phyloP scores from a whole-genome alignment of 2,888 invertebrate genomes.

The Arge pagana region DNA sequence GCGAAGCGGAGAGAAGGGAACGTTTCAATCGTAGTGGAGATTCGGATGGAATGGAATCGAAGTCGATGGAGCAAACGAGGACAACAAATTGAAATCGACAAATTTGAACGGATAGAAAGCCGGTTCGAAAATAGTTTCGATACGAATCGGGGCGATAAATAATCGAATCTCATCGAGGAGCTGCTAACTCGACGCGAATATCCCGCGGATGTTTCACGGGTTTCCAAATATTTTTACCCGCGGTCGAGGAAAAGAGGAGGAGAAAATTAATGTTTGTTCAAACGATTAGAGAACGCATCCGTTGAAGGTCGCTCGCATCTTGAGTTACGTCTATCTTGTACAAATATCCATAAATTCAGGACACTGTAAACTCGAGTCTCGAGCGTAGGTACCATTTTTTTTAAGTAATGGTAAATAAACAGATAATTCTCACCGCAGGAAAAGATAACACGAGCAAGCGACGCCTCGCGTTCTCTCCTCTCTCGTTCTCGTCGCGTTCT shows the following conservation, averaged over 20 bases:
- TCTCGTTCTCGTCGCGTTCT: no score
- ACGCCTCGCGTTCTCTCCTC: no score
- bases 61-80: no score
- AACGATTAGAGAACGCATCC: slow-evolving; percentile 24
- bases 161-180: no score
- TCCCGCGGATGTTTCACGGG: background rate
- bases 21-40: no score
- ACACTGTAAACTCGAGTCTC: slow-evolving; percentile 22
- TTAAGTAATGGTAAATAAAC: slow-evolving; percentile 36
- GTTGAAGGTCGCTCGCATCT: slow-evolving; percentile 16
- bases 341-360: slow-evolving; percentile 37
- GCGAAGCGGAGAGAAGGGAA: no score
- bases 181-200: no score
- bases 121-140: no score
- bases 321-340: slow-evolving; percentile 33
- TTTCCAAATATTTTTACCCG: slow-evolving; percentile 4
- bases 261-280: slow-evolving; percentile 17
- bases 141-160: no score
- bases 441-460: slow-evolving; percentile 18
- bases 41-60: no score
- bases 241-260: background rate
- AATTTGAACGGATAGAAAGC: no score
- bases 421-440: slow-evolving; percentile 33
- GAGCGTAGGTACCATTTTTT: slow-evolving; percentile 19
- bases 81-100: no score